These are phyloP conservation scores for Pedionomus torquatus DNA, from an alignment of 2,113 vertebrate genomes.

Conservation along the genomic window DNA sequence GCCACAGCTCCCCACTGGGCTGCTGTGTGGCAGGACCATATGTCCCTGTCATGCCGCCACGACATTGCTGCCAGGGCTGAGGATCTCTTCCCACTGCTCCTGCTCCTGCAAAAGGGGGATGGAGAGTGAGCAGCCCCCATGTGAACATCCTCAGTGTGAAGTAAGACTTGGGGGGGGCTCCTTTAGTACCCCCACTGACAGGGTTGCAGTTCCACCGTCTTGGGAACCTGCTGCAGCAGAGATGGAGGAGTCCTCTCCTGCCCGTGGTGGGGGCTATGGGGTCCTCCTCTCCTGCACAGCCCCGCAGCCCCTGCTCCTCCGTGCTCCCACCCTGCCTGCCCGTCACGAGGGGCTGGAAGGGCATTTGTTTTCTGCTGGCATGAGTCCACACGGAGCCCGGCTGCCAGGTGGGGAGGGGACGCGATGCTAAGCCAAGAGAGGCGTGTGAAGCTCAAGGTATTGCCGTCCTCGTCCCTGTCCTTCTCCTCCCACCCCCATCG, in stretches of 20 bases:
- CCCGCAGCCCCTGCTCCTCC: not conserved
- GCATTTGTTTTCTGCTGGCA: not conserved
- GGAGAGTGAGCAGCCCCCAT: not conserved
- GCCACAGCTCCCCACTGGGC: fast-evolving
- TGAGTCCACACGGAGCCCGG: fast-evolving
- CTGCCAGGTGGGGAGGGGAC: not conserved
- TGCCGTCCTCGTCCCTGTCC: not conserved
- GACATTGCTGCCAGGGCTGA: not conserved
- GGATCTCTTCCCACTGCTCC: fast-evolving
- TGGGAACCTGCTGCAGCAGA: not conserved
- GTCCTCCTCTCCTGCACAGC: not conserved
- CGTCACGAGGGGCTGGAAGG: not conserved
- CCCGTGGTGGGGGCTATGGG: not conserved
- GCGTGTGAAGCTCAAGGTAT: not conserved
- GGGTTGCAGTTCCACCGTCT: not conserved
- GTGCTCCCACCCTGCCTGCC: not conserved
- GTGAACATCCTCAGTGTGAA: too few relatives aligned
- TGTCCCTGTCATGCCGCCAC: not conserved
- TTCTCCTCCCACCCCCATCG: not conserved
- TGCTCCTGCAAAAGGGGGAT: not conserved
- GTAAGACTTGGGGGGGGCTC: fast-evolving
- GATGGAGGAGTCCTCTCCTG: not conserved
- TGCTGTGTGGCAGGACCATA: not conserved
- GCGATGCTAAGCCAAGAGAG: not conserved
- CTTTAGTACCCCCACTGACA: not conserved